Evolutionary conservation across 2,797 vertebrate species (phyloP), one percentile per base, ranked within the genome.

Genomic region (Leptodactylus fallax): DNA sequence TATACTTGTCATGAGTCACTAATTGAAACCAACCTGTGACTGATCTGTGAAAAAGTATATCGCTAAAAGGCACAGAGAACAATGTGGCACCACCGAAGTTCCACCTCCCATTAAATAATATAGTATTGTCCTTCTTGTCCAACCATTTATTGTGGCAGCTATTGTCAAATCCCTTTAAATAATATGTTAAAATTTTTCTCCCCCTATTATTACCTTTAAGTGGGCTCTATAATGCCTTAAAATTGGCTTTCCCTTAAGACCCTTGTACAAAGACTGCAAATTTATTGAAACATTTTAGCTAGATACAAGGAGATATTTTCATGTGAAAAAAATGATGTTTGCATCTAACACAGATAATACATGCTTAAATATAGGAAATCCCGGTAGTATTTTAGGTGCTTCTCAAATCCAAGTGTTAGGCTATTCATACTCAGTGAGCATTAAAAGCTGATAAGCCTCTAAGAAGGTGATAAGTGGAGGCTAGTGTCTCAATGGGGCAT

Each of bases 391-490:
- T 23, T 27, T 36, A 27, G 77, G 19, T 58, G 56, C 58, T 45
- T 79, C 77, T 58, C 4, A 10, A 23, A 78, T 25, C 11, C 49
- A 53, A 51, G 49, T 23, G 74, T 53, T 65, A 49, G 74, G 21
- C 74, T 77, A 19, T 23, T 16, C 77, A 55, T 79, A 79, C 16
- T 12, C 49, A 79, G 21, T 25, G 53, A n/a, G 21, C n/a, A 78
- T 25, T 78, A 53, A 25, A 25, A 27, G 53, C 25, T 60, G 51
- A 79, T 79, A 58, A 79, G 23, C 53, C 77, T 58, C 55, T 27
- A 56, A 79, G 53, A 79, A 79, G 53, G 77, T 79, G 53, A 58
- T 79, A 79, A 79, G 77, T 79, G 77, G 77, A 27, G 77, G 77
- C 53, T 27, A 79, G 53, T 55, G 27, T 84, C 23, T 53, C 61